Conservation (phyloP, 35 echinoderm and acorn worm species). For the Strongylocentrotus purpuratus region DNA sequence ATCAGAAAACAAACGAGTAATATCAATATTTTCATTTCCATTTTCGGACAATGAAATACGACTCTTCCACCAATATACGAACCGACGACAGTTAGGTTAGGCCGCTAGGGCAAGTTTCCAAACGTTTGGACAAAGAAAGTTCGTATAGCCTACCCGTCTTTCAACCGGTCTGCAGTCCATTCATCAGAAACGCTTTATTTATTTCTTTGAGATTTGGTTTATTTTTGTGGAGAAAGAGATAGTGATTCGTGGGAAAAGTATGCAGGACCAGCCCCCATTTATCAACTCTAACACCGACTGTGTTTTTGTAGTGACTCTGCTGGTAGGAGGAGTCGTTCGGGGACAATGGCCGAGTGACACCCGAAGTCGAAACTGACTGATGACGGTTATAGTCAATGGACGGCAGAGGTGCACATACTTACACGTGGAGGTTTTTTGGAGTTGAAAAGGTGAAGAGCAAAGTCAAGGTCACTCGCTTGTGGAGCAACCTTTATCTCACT, state of each 20-base stretch:
- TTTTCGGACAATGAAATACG: not conserved
- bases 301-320: not conserved
- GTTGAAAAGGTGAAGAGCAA: not conserved
- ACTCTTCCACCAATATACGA: not conserved
- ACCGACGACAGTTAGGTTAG: not conserved
- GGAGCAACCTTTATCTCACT: not conserved
- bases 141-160: not conserved
- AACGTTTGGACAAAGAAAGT: not conserved
- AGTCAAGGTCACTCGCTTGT: not conserved
- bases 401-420: not conserved
- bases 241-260: not conserved
- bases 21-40: constrained; percentile 19
- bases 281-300: constrained; percentile 1
- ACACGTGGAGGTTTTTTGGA: not conserved
- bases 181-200: not conserved
- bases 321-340: not conserved
- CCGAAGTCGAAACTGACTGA: not conserved
- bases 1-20: not conserved
- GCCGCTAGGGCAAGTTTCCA: not conserved
- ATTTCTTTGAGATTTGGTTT: not conserved
- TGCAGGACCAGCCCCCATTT: not conserved
- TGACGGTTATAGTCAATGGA: not conserved
- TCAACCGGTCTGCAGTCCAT: not conserved
- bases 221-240: not conserved
- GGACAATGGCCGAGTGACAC: not conserved